Base-by-base conservation (phyloP, 2,113 vertebrate species). In the Xiphophorus couchianus region DNA sequence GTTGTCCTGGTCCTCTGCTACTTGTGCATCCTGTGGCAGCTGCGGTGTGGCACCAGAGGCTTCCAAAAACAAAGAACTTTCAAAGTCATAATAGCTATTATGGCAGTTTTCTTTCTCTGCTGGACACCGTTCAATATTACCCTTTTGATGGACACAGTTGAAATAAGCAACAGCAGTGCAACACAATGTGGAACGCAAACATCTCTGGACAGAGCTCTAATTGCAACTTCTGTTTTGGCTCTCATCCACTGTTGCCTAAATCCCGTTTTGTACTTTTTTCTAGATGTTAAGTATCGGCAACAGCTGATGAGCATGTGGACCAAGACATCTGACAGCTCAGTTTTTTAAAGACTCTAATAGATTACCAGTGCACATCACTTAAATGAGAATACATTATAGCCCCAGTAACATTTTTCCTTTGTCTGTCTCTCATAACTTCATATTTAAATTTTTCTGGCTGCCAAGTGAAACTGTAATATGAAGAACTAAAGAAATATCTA, bases 181-280 rank as follows among this genome's bases (percentile, higher is more conserved):
- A 28, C 28, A 28, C 1, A 28, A 28, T 28, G 28, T 28, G 28
- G 28, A 28, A 28, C 1, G 28, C 28, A 28, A 28, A 28, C 66
- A 0, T 71, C 17, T 0, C 64, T 96, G 78, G 91, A 94, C 0
- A 88, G 93, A 17, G 89, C 90, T 4, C 62, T 82, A 42, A 88
- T 73, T 0, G 27, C 95, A 73, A 96, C 96, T 0, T 88, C 89
- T 0, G 87, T 92, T 1, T 0, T 97, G 28, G 94, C 95, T n/a
- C 93, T 94, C 81, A 85, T 96, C 66, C 97, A 97, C 89, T 96
- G 95, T 90, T 95, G 95, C 90, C 92, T 97, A 35, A 97, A 97
- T 78, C 97, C 97, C 0, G 67, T 97, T 69, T 93, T 97, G 66
- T 97, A 97, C 0, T 95, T 95, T 33, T 96, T 97, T 4, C 89